Evolutionary conservation across 2,888 invertebrate genomes (phyloP), one percentile per base, ranked within the genome.

Genomic region (Merodon equestris): DNA sequence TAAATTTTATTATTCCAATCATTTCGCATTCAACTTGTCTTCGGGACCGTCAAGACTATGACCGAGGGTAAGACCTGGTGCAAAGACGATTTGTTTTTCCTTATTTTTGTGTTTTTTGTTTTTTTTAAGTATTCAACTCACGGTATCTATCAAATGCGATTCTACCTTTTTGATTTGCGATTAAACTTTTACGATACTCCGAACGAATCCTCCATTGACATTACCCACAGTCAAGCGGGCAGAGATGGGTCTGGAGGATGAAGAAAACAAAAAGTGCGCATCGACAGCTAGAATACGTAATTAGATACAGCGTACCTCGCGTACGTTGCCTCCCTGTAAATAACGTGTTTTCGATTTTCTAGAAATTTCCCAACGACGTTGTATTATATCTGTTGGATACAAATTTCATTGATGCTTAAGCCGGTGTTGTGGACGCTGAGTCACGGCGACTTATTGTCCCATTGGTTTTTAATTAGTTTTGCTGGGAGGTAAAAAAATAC

Each of bases 1-100:
- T 67, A 63, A 77, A 73, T 63, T 68, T 79, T 79, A 68, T 73
- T 64, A 79, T 79, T 79, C 77, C 73, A 73, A 72, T 63, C 76
- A 67, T 76, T 70, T 58, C 58, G 27, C 27, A 42, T 40, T 54
- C 57, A 38, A 27, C 27, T 2, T 7, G 27, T 18, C 50, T 27
- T 53, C 61, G 17, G 27, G 56, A 51, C 51, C 45, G 63, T 34
- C 61, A 42, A 13, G 44, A 42, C 18, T 9, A 13, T n/a, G 4
- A 44, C 14, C 18, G 57, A 34, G 48, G 18, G 13, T 58, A 40
- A 53, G 15, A 18, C 17, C 17, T 7, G 50, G 44, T 40, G 27
- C 14, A 34, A 50, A 57, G 18, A 40, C 27, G 9, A 61, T n/a
- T 56, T 51, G n/a, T 7, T n/a, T n/a, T n/a, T 27, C 27, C 3